Evolutionary conservation across 2,113 vertebrate species (phyloP).

Genomic region (Conger conger): DNA sequence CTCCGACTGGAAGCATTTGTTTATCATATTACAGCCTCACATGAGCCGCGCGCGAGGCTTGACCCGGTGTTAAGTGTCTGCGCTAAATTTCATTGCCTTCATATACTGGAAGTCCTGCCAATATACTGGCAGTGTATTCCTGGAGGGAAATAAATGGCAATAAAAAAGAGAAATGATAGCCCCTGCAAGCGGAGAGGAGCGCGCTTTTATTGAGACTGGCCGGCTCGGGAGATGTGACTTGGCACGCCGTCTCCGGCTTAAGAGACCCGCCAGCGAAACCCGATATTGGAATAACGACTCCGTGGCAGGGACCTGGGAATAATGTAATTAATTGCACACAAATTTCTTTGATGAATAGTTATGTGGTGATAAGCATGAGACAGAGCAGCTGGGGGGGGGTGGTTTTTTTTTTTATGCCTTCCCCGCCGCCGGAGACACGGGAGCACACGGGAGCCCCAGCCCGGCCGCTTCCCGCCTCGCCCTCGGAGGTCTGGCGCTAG

Average conservation of each 20-base stretch:
- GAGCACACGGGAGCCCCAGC: conserved; percentile 56
- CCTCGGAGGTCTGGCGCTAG: background rate
- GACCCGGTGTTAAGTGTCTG: conserved; percentile 96
- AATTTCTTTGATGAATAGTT: conserved; percentile 96
- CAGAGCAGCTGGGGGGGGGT: conserved; percentile 75
- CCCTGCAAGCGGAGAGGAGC: conserved; percentile 82
- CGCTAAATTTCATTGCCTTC: conserved; percentile 96
- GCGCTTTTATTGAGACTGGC: conserved; percentile 85
- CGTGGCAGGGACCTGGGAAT: conserved; percentile 84
- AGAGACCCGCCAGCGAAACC: conserved; percentile 83
- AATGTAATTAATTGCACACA: conserved; percentile 96
- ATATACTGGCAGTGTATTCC: conserved; percentile 97
- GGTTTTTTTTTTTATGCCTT: conserved; percentile 71
- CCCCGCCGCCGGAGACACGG: conserved; percentile 81
- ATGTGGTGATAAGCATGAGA: conserved; percentile 86
- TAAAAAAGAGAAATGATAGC: conserved; percentile 95
- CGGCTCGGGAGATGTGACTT: conserved; percentile 87
- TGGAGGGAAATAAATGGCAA: conserved; percentile 98
- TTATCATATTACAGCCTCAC: conserved; percentile 89
- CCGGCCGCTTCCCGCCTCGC: background rate
- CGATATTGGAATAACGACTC: conserved; percentile 84
- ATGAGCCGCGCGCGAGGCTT: conserved; percentile 81
- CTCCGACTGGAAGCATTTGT: conserved; percentile 86
- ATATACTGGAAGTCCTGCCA: conserved; percentile 96
- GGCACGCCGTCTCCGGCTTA: conserved; percentile 78